Evolutionary conservation across 2,888 invertebrate genomes (phyloP), one percentile per base, ranked within the genome.

Genomic region (Bhutanitis thaidina): DNA sequence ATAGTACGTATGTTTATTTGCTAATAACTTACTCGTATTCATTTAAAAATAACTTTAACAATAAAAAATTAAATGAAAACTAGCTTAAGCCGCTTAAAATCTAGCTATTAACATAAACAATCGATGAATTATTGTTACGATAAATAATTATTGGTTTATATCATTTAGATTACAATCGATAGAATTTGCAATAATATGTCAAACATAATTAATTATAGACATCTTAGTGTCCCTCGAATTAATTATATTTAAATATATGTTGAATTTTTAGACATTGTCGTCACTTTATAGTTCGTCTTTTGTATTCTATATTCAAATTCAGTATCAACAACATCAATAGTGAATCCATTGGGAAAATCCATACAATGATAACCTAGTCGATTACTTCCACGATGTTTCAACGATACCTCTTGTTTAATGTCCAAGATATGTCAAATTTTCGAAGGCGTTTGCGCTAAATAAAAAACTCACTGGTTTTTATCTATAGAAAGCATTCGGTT

Each of bases 91-190:
- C 76, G 74, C 70, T 76, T 79, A 78, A 75, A 67, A 78, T 78
- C 75, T 73, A 69, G 66, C 44, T 51, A 83, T 85, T 85, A 69
- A 61, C 82, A 87, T 87, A 82, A 77, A 76, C 65, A 62, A 54
- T 58, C 60, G 61, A 80, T 87, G 86, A 82, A 86, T 88, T 83
- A 80, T 70, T 72, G 69, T 77, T 79, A 77, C 75, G 84, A 85
- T 86, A 85, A 87, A 86, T 87, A 77, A 79, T 77, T 83, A 81
- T 84, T 77, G 64, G 72, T 66, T 71, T 74, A 66, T 66, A 67
- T 67, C 63, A 70, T 65, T 66, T 59, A 61, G 65, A 69, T 71
- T 72, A 63, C 60, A 62, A 73, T 72, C 68, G 65, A 44, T 56
- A 64, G 71, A 71, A 75, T 81, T 80, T 72, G 80, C 76, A 71